phyloP scores from a whole-genome alignment of 2,888 invertebrate genomes.

The Ferdinandea cuprea region DNA sequence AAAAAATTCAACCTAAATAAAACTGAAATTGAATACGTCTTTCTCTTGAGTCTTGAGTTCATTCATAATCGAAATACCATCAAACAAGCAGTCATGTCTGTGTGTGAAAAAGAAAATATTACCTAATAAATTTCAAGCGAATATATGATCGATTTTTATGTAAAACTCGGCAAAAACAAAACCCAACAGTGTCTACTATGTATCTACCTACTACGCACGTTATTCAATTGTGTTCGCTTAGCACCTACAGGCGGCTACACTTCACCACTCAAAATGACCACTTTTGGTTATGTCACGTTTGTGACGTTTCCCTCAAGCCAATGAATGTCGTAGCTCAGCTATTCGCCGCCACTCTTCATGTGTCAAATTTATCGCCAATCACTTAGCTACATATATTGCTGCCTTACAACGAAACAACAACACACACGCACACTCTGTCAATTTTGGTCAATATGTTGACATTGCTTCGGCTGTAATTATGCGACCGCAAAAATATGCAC shows the following conservation, averaged over 20 bases:
- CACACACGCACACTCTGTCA: constrained; percentile 36
- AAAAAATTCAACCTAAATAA: too few relatives aligned
- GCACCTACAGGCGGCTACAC: constrained; percentile 26
- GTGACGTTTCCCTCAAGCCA: constrained; percentile 30
- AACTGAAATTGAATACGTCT: too few relatives aligned
- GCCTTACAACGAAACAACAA: background rate
- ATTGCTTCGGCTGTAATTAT: constrained; percentile 51
- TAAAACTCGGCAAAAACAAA: too few relatives aligned
- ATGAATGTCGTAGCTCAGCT: constrained; percentile 18
- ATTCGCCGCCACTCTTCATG: constrained; percentile 16
- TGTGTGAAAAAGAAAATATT: too few relatives aligned
- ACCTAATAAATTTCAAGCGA: too few relatives aligned
- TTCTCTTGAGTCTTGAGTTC: too few relatives aligned
- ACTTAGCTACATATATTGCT: too few relatives aligned
- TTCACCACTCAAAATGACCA: constrained; percentile 21
- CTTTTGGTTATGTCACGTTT: constrained; percentile 46
- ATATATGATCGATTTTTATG: too few relatives aligned
- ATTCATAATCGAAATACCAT: too few relatives aligned
- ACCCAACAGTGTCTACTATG: too few relatives aligned
- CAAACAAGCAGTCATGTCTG: too few relatives aligned
- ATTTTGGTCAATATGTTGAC: constrained; percentile 55
- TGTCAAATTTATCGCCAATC: constrained; percentile 7
- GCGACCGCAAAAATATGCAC: constrained; percentile 19
- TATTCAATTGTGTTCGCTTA: constrained; percentile 11
- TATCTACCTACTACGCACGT: background rate